Evolutionary conservation across 1,140 invertebrate species (phyloP), one percentile per base, ranked within the genome.

Genomic region (Daktulosphaira vitifoliae): DNA sequence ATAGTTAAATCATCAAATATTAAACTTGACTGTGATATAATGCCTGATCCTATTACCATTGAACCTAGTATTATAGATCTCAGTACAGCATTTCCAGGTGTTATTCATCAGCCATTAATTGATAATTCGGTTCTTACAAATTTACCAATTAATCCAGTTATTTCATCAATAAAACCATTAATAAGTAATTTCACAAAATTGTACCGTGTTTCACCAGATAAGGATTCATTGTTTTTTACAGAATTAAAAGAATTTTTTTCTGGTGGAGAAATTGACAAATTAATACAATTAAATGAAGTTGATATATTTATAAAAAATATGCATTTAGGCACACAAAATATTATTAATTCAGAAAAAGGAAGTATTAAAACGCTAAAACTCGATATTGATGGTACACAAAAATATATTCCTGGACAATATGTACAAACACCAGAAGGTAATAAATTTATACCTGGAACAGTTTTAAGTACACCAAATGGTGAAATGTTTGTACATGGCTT

Each of bases 241-340:
- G 56, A 62, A 15, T 46, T 33, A 62, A 29, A 46, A 46, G 82
- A 80, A 71, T 77, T 85, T 64, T 23, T 51, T 26, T 66, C 54
- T 7, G 76, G 73, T 65, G 71, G 81, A 13, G 66, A 69, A 18
- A 68, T 78, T 37, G 74, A 81, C 66, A 72, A 75, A 70, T 74
- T 88, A 26, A 85, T 85, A 2, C 77, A 74, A 25, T 72, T 85
- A 11, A 78, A 79, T n/a, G 82, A 84, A 71, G 81, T 88, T 42
- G 76, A 80, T 2, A 78, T 82, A 64, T 68, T 87, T 46, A 76
- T 85, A 7, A 80, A 81, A 73, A 80, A 80, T 69, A 78, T 88
- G 39, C 76, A 77, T 18, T 79, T 79, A 59, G 85, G 84, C 0
- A 48, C 52, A n/a, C 38, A 52, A 26, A 25, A 62, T 18, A 79